A percentile compares a stretch with the other conserved stretches of the same genome.
Evolutionary conservation across 2,888 invertebrate species (phyloP).

Genomic region (Apoda limacodes): DNA sequence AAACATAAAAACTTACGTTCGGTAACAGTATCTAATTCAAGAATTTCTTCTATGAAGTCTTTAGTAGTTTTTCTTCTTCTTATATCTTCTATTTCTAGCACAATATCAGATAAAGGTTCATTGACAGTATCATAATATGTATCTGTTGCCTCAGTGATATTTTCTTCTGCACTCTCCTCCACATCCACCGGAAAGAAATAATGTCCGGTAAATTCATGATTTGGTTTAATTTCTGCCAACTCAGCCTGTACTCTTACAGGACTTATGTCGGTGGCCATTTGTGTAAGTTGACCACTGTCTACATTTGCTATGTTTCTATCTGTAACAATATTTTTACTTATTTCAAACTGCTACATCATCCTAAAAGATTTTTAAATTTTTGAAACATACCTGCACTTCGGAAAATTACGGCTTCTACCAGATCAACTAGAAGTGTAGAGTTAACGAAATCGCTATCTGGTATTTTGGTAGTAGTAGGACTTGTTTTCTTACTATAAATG

Average conservation of each 20-base stretch:
- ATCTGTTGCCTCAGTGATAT: slow-evolving; percentile 33
- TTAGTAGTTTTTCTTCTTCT: slow-evolving; percentile 40
- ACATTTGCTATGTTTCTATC: slow-evolving; percentile 30
- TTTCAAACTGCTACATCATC: no score
- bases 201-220: slow-evolving; percentile 50
- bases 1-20: no score
- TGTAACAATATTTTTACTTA: no score
- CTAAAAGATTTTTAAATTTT: no score
- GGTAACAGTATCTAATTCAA: slow-evolving; percentile 41
- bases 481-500: slow-evolving; percentile 43
- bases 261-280: slow-evolving; percentile 26
- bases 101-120: slow-evolving; percentile 37
- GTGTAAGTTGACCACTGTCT: slow-evolving; percentile 22
- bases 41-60: slow-evolving; percentile 54
- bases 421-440: slow-evolving; percentile 53
- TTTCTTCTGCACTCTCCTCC: slow-evolving; percentile 27
- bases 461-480: slow-evolving; percentile 30
- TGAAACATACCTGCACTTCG: slow-evolving; percentile 40
- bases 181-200: slow-evolving; percentile 58
- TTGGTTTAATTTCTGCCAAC: slow-evolving; percentile 36
- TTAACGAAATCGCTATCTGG: slow-evolving; percentile 39
- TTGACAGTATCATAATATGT: slow-evolving; percentile 39
- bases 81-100: slow-evolving; percentile 46
- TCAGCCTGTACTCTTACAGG: slow-evolving; percentile 51
- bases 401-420: slow-evolving; percentile 59